A percentile compares a stretch with the other conserved stretches of the same genome.
phyloP scores from a whole-genome alignment of 2,797 vertebrate species.

The Arctocebus calabarensis region DNA sequence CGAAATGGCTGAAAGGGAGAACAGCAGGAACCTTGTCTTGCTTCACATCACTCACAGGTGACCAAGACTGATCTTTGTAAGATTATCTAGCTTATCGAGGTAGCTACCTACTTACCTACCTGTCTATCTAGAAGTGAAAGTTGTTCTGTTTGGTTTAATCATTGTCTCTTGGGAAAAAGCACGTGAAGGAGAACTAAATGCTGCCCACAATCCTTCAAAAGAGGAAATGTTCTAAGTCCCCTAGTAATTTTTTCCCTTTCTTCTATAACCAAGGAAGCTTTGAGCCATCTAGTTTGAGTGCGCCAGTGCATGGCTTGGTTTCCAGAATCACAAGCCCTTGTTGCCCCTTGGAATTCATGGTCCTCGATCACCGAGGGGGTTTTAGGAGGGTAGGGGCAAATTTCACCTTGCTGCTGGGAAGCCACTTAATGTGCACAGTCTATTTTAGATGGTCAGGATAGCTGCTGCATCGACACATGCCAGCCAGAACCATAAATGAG shows the following conservation, averaged over 20 bases:
- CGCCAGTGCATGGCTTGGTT: background rate
- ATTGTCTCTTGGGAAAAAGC: background rate
- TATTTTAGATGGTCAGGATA: background rate
- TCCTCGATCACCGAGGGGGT: background rate
- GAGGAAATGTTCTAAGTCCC: conserved; percentile 12
- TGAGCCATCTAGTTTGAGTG: background rate
- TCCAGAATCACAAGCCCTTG: background rate
- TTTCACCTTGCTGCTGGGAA: background rate
- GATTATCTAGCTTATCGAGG: background rate
- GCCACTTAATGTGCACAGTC: background rate
- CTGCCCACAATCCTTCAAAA: conserved; percentile 44
- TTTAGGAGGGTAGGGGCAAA: background rate
- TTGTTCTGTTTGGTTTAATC: background rate
- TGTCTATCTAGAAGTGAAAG: background rate
- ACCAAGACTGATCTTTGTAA: background rate
- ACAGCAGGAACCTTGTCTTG: background rate
- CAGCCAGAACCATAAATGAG: background rate
- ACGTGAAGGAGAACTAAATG: background rate
- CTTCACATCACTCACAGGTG: background rate
- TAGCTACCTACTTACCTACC: background rate
- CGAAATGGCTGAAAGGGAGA: background rate
- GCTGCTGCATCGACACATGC: background rate
- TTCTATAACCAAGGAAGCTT: conserved; percentile 26
- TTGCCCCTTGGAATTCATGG: background rate
- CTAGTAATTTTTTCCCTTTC: background rate